Percentiles rank a stretch among this genome's conserved stretches.
Conservation (phyloP, 2,113 vertebrate species). For the Tragelaphus strepsiceros region DNA sequence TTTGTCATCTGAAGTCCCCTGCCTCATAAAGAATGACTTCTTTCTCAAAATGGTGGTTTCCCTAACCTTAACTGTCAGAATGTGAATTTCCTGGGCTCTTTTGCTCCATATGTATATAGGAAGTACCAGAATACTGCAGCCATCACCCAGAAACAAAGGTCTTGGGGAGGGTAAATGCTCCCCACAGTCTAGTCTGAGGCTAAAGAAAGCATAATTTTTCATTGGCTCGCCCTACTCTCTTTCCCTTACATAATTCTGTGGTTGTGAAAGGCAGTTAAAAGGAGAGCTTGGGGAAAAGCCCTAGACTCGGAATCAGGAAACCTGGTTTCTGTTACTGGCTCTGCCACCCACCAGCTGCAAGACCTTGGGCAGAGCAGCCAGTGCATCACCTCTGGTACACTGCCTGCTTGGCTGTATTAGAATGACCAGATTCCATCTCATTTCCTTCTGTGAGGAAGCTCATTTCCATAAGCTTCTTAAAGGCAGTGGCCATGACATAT, state of each 20-base stretch:
- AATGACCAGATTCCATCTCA: neutral
- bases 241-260: neutral
- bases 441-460: neutral
- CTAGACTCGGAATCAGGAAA: neutral
- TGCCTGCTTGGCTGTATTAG: neutral
- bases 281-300: neutral
- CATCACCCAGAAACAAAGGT: neutral
- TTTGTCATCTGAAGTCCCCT: neutral
- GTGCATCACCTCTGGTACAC: neutral
- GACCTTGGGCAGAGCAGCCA: neutral
- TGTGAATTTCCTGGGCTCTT: neutral
- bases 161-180: neutral
- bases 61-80: neutral
- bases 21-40: constrained; percentile 14
- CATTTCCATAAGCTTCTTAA: neutral
- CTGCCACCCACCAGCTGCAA: neutral
- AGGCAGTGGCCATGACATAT: neutral
- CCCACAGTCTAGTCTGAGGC: neutral
- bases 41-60: constrained; percentile 6
- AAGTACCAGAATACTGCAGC: neutral
- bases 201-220: neutral
- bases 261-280: neutral
- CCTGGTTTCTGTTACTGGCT: neutral
- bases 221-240: neutral
- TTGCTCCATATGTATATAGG: neutral